A percentile compares a stretch with the other conserved stretches of the same genome.
Conservation (phyloP, 2,797 vertebrate species). For the Knipowitschia caucasica region DNA sequence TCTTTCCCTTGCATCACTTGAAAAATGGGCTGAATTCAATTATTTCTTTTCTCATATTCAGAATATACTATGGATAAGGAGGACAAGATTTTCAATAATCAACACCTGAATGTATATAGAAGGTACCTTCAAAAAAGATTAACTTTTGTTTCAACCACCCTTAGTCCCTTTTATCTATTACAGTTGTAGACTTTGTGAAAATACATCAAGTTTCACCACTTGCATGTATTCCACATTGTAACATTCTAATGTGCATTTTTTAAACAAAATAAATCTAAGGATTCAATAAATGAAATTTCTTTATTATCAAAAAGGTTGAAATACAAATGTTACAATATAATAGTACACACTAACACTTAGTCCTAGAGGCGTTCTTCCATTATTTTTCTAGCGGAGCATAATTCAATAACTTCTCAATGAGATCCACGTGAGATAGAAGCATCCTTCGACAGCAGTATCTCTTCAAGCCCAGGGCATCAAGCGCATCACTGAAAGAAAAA, state of each 20-base stretch:
- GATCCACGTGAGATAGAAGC: conserved; percentile 95
- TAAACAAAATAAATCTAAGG: conserved; percentile 50
- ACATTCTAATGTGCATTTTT: conserved; percentile 57
- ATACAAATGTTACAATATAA: background rate
- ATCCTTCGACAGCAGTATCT: conserved; percentile 96
- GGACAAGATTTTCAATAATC: conserved; percentile 36
- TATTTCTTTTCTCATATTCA: conserved; percentile 5
- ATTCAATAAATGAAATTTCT: conserved; percentile 4
- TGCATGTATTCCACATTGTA: conserved; percentile 51
- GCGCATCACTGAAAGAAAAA: conserved; percentile 80
- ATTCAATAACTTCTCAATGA: conserved; percentile 97
- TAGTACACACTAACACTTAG: too few relatives aligned
- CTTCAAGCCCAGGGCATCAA: conserved; percentile 91
- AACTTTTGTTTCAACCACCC: conserved; percentile 34
- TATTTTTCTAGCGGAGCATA: conserved; percentile 94
- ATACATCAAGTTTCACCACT: conserved; percentile 36
- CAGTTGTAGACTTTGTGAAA: conserved; percentile 41
- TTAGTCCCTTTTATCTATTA: conserved; percentile 34
- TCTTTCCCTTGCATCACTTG: background rate
- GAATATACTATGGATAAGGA: background rate
- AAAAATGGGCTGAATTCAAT: background rate
- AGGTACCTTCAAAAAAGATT: conserved; percentile 28
- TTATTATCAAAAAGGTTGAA: background rate
- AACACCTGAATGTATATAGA: conserved; percentile 16
- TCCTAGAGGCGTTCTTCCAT: conserved; percentile 20